These are phyloP conservation scores for Ficedula albicollis DNA, from an alignment of 2,797 vertebrate species.

Conservation along the genomic window DNA sequence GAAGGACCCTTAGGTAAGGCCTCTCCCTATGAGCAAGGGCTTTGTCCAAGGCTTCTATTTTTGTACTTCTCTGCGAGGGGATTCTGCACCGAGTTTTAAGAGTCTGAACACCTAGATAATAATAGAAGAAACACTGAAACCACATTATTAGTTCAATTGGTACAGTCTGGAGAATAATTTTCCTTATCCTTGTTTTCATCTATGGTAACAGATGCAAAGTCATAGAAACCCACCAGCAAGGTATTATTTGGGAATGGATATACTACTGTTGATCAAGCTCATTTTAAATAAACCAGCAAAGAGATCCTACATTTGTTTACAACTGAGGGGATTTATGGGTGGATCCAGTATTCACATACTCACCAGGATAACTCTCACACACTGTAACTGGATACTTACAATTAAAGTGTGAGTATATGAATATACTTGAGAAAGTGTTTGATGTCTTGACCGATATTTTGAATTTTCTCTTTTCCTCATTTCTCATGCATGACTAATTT, in stretches of 20 bases:
- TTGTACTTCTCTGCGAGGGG: neutral
- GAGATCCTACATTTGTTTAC: neutral
- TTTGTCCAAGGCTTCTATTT: neutral
- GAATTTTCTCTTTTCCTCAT: neutral
- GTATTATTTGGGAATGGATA: accelerated
- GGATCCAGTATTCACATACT: neutral
- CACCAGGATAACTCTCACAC: neutral
- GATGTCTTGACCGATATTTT: neutral
- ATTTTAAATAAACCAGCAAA: neutral
- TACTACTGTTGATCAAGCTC: neutral
- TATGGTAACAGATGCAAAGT: neutral
- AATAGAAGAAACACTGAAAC: neutral
- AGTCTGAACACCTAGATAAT: neutral
- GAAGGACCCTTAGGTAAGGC: neutral
- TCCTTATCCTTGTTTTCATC: neutral
- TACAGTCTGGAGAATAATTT: neutral
- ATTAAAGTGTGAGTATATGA: neutral
- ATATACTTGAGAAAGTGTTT: neutral
- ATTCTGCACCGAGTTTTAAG: neutral
- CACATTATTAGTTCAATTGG: neutral
- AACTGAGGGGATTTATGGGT: neutral
- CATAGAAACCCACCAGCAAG: neutral
- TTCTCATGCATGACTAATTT: neutral
- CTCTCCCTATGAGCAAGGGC: neutral
- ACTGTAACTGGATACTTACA: neutral